Evolutionary conservation across 2,113 vertebrate genomes (phyloP), one percentile per base, ranked within the genome.

Genomic region (Pantherophis guttatus): DNA sequence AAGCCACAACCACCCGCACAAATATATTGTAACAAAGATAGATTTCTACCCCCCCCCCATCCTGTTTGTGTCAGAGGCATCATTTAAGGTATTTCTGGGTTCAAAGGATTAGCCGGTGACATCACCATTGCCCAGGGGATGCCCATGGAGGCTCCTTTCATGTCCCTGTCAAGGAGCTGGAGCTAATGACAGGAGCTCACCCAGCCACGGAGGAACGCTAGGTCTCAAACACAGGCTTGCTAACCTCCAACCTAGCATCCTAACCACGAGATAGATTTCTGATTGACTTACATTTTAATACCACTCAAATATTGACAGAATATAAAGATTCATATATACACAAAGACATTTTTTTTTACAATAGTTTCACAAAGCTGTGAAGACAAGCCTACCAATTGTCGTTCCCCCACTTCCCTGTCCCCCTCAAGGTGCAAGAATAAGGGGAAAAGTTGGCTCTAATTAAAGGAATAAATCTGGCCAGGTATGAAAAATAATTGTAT

Each of bases 1-100:
- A 33, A 75, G 13, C n/a, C 65, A 75, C 65, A 75, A 75, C 6
- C 13, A 75, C 13, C 65, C 1, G 1, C n/a, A 75, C n/a, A 17
- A 75, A 33, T 19, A 75, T 15, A 33, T 75, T 33, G 5, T 33
- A 75, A 13, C 65, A 17, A 75, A 75, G 15, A 75, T 29, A 65
- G 10, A 29, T 29, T 3, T 39, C 39, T 2, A 39, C 24, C 1
- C 10, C 12, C 12, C 0, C 3, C 11, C 11, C 26, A 1, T 65
- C 1, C 26, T 65, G 26, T 65, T 65, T 5, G 3, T 65, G 26
- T 65, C 5, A 0, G 62, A n/a, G 62, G 4, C 26, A n/a, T n/a
- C 62, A 65, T n/a, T 65, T 65, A 70, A 70, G 65, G 65, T 4
- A 70, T 12, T 70, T 70, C 65, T 70, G 29, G 12, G 29, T 70